Evolutionary conservation across 1,140 invertebrate species (phyloP), one percentile per base, ranked within the genome.

Genomic region (Ceratina japonica): DNA sequence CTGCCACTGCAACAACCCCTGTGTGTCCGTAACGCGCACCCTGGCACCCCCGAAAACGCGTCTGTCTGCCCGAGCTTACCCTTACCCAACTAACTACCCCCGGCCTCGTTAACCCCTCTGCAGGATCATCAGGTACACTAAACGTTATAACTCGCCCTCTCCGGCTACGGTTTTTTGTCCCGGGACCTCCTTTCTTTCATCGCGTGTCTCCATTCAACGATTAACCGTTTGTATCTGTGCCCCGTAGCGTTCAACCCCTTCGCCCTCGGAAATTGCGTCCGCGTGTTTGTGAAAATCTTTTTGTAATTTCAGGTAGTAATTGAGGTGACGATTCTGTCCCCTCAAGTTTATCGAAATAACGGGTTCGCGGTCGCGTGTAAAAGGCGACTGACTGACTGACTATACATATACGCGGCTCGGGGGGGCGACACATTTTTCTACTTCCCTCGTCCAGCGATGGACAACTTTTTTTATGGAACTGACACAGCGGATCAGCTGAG

Each of bases 1-100:
- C 89, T 89, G 89, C 87, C 84, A 79, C 82, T 58, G 68, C 82
- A 89, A 89, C 88, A 90, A 90, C 88, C 89, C 89, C 88, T 84
- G 78, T 10, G 37, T 44, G 5, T n/a, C n/a, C n/a, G n/a, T 79
- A 83, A 81, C 82, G 86, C 81, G 62, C 59, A 64, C 52, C 63
- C 52, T 18, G 79, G 80, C 88, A 89, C 87, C 88, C 88, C 87
- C 86, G 83, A 88, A 89, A 85, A 74, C 31, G 63, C 56, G 56
- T 4, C 54, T 4, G 54, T n/a, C 37, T 44, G 37, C 64, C 75
- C 66, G 61, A 56, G n/a, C 71, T 66, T 64, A 75, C 62, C 51
- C 72, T 80, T 81, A 81, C n/a, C n/a, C n/a, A n/a, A 70, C 70
- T 76, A n/a, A 56, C 54, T 16, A 56, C 12, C 27, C 62, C 62